These are phyloP conservation scores for Drosophila miranda DNA, from an alignment of 1,140 invertebrate genomes.

Conservation along the genomic window DNA sequence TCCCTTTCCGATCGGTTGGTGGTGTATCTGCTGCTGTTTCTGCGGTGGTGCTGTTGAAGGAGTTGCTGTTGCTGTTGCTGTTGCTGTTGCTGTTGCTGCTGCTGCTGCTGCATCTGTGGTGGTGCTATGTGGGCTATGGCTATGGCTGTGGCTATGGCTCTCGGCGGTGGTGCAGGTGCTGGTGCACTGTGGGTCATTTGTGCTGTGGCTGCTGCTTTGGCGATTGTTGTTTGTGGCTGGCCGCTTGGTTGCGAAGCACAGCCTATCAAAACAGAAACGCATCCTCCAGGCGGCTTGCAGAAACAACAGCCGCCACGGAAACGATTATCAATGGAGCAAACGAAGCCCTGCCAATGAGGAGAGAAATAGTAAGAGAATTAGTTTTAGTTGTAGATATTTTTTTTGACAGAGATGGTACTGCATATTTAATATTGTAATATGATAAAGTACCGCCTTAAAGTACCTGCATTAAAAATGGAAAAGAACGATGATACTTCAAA, in stretches of 20 bases:
- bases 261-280: conserved; percentile 93
- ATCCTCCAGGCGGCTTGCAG: conserved; percentile 89
- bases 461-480: no score
- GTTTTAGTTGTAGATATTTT: neutral
- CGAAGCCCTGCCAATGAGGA: conserved; percentile 43
- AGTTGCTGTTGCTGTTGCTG: conserved; percentile 5
- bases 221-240: conserved; percentile 71
- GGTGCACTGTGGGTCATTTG: conserved; percentile 5
- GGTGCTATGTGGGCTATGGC: conserved; percentile 2
- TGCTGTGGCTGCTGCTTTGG: conserved; percentile 17
- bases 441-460: no score
- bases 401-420: no score
- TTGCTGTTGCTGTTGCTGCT: conserved; percentile 4
- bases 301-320: conserved; percentile 65
- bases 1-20: no score
- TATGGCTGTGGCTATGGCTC: no score
- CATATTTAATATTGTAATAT: no score
- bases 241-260: conserved; percentile 93
- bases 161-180: conserved; percentile 9
- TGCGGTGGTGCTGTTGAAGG: conserved; percentile 12
- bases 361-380: neutral
- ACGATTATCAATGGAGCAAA: conserved; percentile 36
- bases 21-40: conserved; percentile 6
- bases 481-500: no score
- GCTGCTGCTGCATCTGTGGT: conserved; percentile 37